Evolutionary conservation across 2,888 invertebrate genomes (phyloP), one percentile per base, ranked within the genome.

Genomic region (Geophilus truncorum): DNA sequence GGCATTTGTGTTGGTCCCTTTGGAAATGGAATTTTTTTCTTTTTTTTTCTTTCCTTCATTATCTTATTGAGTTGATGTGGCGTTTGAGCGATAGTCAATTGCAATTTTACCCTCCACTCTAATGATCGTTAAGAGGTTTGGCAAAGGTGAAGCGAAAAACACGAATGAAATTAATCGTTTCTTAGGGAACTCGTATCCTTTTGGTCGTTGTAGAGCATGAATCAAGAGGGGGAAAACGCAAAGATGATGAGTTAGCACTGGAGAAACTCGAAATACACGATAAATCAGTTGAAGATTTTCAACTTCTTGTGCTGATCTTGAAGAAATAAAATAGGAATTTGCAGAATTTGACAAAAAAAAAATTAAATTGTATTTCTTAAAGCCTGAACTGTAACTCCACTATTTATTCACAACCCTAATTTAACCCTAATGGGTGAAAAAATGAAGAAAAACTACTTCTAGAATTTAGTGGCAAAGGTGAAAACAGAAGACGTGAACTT

Each of bases 151-250:
- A 28, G n/a, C 25, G n/a, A 28, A 28, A 70, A 70, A 70, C 70
- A 70, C 70, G 70, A 70, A 70, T 70, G 70, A 70, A 70, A 70
- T 70, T 70, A 70, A 70, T 70, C 70, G 70, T 70, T 70, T 70
- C 70, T 70, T 70, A 28, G 28, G 9, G 70, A 70, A n/a, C 15
- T 28, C 70, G 70, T 28, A 70, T 70, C 70, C 25, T 70, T 70
- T 70, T 70, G 70, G 70, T 12, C 28, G 12, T 2, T 70, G 70
- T 70, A 25, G 70, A 10, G 23, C 70, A 70, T 70, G 70, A 70
- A 70, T 70, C 70, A 70, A 70, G 28, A 25, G 70, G 10, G 70
- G 70, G 10, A 70, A 70, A 28, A n/a, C n/a, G n/a, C n/a, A n/a
- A 10, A 23, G 9, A 70, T 70, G 70, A 70, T 70, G 28, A 70